Evolutionary conservation across 2,113 vertebrate genomes (phyloP), one percentile per base, ranked within the genome.

Genomic region (Chionis minor): DNA sequence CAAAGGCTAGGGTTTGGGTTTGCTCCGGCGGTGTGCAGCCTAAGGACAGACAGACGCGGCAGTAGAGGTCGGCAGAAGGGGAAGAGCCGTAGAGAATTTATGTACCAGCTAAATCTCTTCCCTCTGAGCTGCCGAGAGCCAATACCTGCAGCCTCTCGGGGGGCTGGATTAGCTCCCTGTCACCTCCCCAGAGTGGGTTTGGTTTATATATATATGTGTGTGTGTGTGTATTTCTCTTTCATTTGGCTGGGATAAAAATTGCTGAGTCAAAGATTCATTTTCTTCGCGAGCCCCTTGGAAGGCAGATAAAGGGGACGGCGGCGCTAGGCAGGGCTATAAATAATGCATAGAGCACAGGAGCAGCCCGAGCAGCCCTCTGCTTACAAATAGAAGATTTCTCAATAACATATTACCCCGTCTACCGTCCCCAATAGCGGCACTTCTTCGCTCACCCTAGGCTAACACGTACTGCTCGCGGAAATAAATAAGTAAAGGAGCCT

Each of bases 261-360:
- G 96, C 96, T 94, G 96, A 96, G 93, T 97, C 97, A 97, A 97
- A 94, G 81, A 83, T 95, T 96, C 78, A 83, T 96, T 97, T 96
- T 96, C 88, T 89, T 40, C 33, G 7, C 3, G 5, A 80, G 75
- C 94, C 82, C 92, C 94, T 95, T 79, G 92, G 94, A 97, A 97
- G 96, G 94, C 80, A 91, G 94, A 96, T 75, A 93, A 96, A 97
- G 70, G 32, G 89, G 94, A 72, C 3, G 28, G 61, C 12, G 19
- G 65, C 1, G 1, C 49, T 59, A 47, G 28, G 93, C 72, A 82
- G 95, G 95, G 59, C 88, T 61, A 88, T 97, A 96, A 97, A 97
- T 97, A 98, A 97, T 88, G 79, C 89, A 97, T 42, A 38, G 91
- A 88, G 89, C 78, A 62, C 81, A 30, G 94, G 75, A 94, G 87